These are phyloP conservation scores for Zaprionus kolodkinae DNA, from an alignment of 1,140 invertebrate species.

Conservation along the genomic window DNA sequence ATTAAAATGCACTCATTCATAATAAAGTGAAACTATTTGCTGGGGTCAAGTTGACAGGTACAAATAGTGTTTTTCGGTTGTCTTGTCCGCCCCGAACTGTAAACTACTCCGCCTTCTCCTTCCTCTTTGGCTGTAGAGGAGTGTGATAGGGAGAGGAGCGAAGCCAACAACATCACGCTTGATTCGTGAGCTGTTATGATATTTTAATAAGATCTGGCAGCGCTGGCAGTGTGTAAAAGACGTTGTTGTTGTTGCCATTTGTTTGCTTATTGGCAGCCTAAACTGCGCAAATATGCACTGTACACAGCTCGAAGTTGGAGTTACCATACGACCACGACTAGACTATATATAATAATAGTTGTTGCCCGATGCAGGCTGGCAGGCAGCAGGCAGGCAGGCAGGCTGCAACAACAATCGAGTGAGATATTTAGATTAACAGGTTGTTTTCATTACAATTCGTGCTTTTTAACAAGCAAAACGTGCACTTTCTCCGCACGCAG, in stretches of 20 bases:
- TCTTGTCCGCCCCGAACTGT: not conserved
- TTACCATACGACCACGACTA: slow-evolving; percentile 69
- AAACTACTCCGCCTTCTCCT: not conserved
- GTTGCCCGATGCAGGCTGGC: slow-evolving; percentile 24
- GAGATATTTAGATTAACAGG: slow-evolving; percentile 84
- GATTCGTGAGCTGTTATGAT: slow-evolving; percentile 76
- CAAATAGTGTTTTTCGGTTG: slow-evolving; percentile 50
- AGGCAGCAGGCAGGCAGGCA: slow-evolving; percentile 16
- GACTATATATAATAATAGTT: slow-evolving; percentile 82
- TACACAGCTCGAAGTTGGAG: slow-evolving; percentile 52
- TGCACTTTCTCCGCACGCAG: slow-evolving; percentile 84
- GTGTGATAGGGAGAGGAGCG: not conserved
- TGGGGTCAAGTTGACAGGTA: slow-evolving; percentile 73
- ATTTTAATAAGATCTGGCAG: slow-evolving; percentile 83
- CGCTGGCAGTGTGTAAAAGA: slow-evolving; percentile 16
- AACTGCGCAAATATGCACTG: slow-evolving; percentile 44
- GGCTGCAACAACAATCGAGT: slow-evolving; percentile 75
- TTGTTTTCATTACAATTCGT: slow-evolving; percentile 84
- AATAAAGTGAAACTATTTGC: slow-evolving; percentile 56
- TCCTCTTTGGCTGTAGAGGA: too few relatives aligned
- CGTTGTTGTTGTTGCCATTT: slow-evolving; percentile 54
- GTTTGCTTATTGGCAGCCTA: slow-evolving; percentile 57
- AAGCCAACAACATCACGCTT: slow-evolving; percentile 40
- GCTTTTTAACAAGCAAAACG: slow-evolving; percentile 84
- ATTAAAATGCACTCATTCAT: slow-evolving; percentile 39